Conservation (phyloP, 2,113 vertebrate species). For the Mobula birostris region DNA sequence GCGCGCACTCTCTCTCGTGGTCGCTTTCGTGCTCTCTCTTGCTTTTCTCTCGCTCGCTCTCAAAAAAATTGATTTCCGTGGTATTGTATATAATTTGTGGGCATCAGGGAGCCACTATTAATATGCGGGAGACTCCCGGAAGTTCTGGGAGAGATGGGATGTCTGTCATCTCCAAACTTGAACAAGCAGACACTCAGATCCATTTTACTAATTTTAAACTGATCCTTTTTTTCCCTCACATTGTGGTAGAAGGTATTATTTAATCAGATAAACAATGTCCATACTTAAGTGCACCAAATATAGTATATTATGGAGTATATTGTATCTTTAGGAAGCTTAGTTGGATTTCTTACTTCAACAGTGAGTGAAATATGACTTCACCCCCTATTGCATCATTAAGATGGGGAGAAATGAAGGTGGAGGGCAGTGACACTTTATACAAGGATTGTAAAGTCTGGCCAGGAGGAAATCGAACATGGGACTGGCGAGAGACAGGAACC, state of each 20-base stretch:
- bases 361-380: constrained; percentile 16
- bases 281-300: not conserved
- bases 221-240: too few relatives aligned
- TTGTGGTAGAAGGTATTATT: not conserved
- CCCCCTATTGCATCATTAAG: not conserved
- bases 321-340: not conserved
- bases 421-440: constrained; percentile 7
- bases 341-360: not conserved
- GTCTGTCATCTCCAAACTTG: too few relatives aligned
- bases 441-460: constrained; percentile 26
- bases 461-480: not conserved
- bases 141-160: too few relatives aligned
- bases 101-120: too few relatives aligned
- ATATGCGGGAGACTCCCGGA: too few relatives aligned
- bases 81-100: too few relatives aligned
- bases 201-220: too few relatives aligned
- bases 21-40: too few relatives aligned
- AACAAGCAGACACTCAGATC: too few relatives aligned
- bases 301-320: not conserved
- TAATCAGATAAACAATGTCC: not conserved
- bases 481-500: constrained; percentile 28
- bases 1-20: too few relatives aligned
- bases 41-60: too few relatives aligned
- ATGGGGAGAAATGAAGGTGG: constrained; percentile 13
- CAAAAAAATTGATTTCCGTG: too few relatives aligned